Conservation (phyloP, 2,113 vertebrate species). For the Leuciscus idus region DNA sequence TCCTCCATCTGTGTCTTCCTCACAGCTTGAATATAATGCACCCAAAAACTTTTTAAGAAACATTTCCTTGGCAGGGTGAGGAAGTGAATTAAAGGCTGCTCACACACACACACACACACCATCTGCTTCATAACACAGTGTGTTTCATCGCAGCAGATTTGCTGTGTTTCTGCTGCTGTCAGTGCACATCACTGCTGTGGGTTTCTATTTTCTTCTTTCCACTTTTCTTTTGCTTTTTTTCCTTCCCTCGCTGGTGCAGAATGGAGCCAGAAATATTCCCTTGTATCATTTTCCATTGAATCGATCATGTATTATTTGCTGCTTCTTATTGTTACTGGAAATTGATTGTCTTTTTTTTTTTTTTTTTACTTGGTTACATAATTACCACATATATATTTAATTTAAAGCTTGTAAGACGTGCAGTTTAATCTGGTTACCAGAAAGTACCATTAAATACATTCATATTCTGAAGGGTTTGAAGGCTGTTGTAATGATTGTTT, state of each 20-base stretch:
- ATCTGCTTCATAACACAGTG: constrained; percentile 11
- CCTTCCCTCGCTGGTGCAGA: neutral
- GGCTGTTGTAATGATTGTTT: neutral
- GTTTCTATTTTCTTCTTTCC: constrained; percentile 18
- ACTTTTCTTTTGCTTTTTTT: neutral
- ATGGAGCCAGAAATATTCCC: constrained; percentile 20
- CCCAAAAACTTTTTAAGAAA: neutral
- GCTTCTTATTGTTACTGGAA: constrained; percentile 24
- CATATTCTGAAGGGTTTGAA: neutral
- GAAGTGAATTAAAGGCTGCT: neutral
- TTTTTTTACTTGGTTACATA: constrained; percentile 13
- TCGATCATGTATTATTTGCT: neutral
- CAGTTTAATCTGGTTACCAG: neutral
- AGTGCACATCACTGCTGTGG: neutral
- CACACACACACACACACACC: neutral
- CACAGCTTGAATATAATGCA: neutral
- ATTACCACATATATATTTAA: neutral
- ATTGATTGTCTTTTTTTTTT: neutral
- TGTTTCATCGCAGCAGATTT: neutral
- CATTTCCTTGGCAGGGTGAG: neutral
- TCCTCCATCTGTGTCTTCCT: neutral
- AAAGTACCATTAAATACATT: neutral
- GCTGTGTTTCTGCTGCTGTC: neutral
- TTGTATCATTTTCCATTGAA: constrained; percentile 2
- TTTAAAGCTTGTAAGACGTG: neutral